Evolutionary conservation across 2,797 vertebrate genomes (phyloP).

Genomic region (Platalea minor): DNA sequence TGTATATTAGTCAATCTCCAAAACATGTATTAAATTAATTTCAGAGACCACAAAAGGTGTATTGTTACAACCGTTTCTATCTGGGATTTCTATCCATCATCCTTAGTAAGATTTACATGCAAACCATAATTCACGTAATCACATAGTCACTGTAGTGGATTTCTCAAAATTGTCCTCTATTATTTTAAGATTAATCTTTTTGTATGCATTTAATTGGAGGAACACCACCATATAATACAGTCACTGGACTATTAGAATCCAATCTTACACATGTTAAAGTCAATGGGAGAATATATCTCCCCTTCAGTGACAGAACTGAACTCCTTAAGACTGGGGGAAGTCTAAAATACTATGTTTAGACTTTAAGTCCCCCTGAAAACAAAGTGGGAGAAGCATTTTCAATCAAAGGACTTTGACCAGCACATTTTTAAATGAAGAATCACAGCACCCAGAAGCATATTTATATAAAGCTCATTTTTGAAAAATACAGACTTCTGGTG

Average conservation of each 20-base stretch:
- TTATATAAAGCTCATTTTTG: not conserved
- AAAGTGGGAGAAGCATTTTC: not conserved
- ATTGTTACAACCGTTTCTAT: not conserved
- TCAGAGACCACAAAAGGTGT: constrained; percentile 27
- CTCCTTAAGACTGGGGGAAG: not conserved
- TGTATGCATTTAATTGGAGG: not conserved
- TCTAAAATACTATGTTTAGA: not conserved
- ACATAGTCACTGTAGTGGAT: not conserved
- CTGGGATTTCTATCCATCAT: constrained; percentile 25
- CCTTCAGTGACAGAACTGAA: not conserved
- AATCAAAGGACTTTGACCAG: not conserved
- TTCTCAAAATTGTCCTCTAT: not conserved
- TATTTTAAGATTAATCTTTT: constrained; percentile 6
- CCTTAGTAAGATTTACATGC: constrained; percentile 10
- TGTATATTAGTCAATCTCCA: constrained; percentile 46
- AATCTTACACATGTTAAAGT: not conserved
- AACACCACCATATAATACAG: not conserved
- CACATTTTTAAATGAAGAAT: not conserved
- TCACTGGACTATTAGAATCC: not conserved
- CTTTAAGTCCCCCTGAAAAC: not conserved
- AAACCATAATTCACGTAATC: constrained; percentile 31
- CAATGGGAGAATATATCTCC: not conserved
- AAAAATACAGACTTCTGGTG: not conserved
- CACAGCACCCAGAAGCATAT: not conserved
- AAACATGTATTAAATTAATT: constrained; percentile 57